These are phyloP conservation scores for Ageneiosus marmoratus DNA, from an alignment of 2,113 vertebrate genomes.

Conservation along the genomic window DNA sequence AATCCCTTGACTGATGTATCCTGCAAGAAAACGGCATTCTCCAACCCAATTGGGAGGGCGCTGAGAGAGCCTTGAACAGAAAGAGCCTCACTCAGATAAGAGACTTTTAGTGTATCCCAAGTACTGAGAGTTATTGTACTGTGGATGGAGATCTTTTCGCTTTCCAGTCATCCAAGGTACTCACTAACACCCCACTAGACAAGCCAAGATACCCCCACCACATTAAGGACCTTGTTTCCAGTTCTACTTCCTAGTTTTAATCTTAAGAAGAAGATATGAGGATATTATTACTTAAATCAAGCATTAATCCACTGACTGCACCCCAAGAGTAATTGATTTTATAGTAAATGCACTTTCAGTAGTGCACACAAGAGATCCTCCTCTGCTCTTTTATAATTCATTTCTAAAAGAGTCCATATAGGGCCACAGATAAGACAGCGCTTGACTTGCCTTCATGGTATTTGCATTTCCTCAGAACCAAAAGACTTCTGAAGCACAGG, in stretches of 20 bases:
- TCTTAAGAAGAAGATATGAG: neutral
- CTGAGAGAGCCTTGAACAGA: no score
- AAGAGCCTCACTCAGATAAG: no score
- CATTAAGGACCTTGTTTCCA: neutral
- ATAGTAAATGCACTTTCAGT: constrained; percentile 42
- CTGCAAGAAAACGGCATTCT: no score
- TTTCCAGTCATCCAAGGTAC: no score
- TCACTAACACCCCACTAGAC: no score
- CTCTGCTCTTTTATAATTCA: constrained; percentile 31
- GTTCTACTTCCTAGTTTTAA: neutral
- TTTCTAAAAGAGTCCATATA: constrained; percentile 19
- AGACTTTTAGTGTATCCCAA: no score
- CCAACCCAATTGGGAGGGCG: no score
- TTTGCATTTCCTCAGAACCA: constrained; percentile 7
- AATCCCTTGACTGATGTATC: no score
- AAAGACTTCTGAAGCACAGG: neutral
- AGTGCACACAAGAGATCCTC: constrained; percentile 19
- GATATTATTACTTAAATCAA: neutral
- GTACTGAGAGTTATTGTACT: no score
- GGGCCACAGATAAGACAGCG: neutral
- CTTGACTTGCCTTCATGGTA: neutral
- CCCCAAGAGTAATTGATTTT: constrained; percentile 42
- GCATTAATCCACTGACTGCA: constrained; percentile 38
- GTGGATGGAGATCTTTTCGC: neutral
- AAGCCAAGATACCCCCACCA: no score